A percentile compares a stretch with the other conserved stretches of the same genome.
Conservation (phyloP, 2,888 invertebrate genomes). For the Alentia gelatinosa region DNA sequence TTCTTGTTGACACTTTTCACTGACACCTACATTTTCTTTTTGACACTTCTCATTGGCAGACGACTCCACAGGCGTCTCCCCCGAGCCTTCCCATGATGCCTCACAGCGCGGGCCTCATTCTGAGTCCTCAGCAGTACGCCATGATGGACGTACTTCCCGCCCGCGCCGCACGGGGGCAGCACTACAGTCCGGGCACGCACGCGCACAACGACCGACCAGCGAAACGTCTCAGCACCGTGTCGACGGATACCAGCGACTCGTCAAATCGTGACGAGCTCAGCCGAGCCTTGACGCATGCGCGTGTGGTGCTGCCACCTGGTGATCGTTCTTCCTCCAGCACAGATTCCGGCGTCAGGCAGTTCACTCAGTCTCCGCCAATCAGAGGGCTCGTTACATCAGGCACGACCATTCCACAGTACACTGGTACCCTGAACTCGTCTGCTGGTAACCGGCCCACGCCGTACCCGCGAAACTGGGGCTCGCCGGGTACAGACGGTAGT, state of each 20-base stretch:
- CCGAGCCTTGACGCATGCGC: background rate
- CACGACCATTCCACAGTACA: background rate
- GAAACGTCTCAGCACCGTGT: slow-evolving; percentile 12
- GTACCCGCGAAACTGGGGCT: background rate
- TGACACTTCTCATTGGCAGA: too few relatives aligned
- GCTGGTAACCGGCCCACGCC: background rate
- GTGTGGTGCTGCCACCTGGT: background rate
- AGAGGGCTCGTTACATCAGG: background rate
- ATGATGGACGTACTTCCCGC: background rate
- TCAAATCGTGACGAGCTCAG: slow-evolving; percentile 35
- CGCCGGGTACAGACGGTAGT: too few relatives aligned
- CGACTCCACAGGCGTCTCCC: too few relatives aligned
- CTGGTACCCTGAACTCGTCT: background rate
- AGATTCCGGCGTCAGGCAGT: slow-evolving; percentile 40
- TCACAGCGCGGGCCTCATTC: background rate
- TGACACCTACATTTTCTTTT: too few relatives aligned
- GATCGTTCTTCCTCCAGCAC: background rate
- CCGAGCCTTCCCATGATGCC: too few relatives aligned
- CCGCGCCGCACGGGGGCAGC: background rate
- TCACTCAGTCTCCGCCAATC: slow-evolving; percentile 51
- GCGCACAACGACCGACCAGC: slow-evolving; percentile 4
- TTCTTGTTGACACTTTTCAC: too few relatives aligned
- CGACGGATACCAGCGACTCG: slow-evolving; percentile 14
- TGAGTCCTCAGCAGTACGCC: background rate
- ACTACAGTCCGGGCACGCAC: background rate